Percentiles rank a stretch among this genome's conserved stretches.
These are phyloP conservation scores for Scortum barcoo DNA, from an alignment of 2,113 vertebrate species.

Conservation along the genomic window DNA sequence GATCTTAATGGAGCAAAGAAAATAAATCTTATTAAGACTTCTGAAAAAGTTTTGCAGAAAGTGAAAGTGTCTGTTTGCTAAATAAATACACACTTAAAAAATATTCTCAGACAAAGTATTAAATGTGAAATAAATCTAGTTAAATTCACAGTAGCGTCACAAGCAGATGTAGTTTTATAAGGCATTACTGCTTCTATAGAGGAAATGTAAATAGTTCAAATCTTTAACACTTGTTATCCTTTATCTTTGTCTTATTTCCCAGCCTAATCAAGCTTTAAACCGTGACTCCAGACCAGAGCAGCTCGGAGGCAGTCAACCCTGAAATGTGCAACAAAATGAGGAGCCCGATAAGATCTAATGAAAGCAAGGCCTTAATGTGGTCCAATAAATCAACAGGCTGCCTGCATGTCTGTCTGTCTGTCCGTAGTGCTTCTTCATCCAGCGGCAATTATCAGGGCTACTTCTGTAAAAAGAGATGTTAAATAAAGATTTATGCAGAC, in stretches of 20 bases:
- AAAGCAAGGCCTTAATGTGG: conserved; percentile 61
- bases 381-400: conserved; percentile 68
- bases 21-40: neutral
- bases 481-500: conserved; percentile 59
- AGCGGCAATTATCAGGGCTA: conserved; percentile 54
- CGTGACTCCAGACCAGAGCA: conserved; percentile 13
- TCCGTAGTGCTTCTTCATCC: conserved; percentile 31
- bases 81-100: neutral
- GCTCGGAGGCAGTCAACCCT: conserved; percentile 48
- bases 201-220: neutral
- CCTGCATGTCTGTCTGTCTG: too few relatives aligned
- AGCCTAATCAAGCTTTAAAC: conserved; percentile 30
- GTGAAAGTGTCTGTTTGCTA: neutral
- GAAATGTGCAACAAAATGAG: conserved; percentile 63
- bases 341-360: conserved; percentile 67
- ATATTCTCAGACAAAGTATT: neutral
- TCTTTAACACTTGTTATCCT: too few relatives aligned
- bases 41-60: neutral
- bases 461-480: conserved; percentile 54
- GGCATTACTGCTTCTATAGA: neutral
- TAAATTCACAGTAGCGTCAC: neutral
- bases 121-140: neutral
- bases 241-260: conserved; percentile 34
- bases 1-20: neutral
- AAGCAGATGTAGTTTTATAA: neutral